A percentile compares a stretch with the other conserved stretches of the same genome.
Conservation (phyloP, 2,797 vertebrate genomes). For the Liparis tanakae region DNA sequence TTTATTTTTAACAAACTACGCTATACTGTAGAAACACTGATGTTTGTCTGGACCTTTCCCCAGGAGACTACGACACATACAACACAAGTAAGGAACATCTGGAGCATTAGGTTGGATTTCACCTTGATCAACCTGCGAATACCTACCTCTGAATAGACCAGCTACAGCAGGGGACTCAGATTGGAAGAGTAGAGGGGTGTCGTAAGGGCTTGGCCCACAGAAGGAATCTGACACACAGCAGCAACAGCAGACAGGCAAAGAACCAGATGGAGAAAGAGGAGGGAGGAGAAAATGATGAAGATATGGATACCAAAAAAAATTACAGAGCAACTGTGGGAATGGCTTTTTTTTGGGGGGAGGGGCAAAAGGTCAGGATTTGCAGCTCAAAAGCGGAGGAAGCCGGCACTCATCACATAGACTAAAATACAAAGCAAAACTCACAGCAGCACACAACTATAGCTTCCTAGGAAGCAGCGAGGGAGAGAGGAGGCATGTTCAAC, state of each 20-base stretch:
- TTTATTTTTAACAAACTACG: neutral
- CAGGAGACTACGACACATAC: neutral
- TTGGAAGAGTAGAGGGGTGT: constrained; percentile 86
- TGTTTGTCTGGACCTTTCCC: neutral
- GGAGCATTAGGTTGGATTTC: neutral
- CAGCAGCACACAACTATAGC: constrained; percentile 6
- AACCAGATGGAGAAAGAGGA: constrained; percentile 43
- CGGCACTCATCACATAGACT: constrained; percentile 37
- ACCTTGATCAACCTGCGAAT: neutral
- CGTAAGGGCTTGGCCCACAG: constrained; percentile 87
- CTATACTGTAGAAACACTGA: neutral
- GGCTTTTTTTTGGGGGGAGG: constrained; percentile 31
- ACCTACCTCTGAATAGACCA: constrained; percentile 92
- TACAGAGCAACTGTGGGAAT: constrained; percentile 44
- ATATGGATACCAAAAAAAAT: constrained; percentile 30
- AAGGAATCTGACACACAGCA: constrained; percentile 88
- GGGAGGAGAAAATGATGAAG: constrained; percentile 43
- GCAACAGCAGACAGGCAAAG: constrained; percentile 72
- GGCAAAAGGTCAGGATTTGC: constrained; percentile 24
- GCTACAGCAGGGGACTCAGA: constrained; percentile 88
- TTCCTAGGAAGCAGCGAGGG: constrained; percentile 15
- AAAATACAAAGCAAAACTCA: constrained; percentile 38
- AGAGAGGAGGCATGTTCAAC: neutral
- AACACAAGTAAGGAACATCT: neutral
- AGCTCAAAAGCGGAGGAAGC: constrained; percentile 49